These are phyloP conservation scores for Drosophila trichaetosa DNA, from an alignment of 2,888 invertebrate genomes.

Conservation along the genomic window DNA sequence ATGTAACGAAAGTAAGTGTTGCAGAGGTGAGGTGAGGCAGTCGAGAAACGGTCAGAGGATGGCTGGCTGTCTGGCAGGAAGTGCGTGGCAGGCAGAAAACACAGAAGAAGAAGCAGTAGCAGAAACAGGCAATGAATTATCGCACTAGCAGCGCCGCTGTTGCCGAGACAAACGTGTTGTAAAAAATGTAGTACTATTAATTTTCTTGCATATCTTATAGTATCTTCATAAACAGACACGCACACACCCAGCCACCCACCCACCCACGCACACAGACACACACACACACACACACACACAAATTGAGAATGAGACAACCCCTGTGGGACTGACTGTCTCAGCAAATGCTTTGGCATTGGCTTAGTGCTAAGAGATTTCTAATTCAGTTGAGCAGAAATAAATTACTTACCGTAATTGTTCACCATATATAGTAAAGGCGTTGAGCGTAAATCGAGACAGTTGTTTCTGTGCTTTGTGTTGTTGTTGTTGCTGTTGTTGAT, in stretches of 20 bases:
- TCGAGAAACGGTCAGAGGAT: slow-evolving; percentile 34
- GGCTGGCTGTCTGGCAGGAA: slow-evolving; percentile 61
- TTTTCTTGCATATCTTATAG: slow-evolving; percentile 80
- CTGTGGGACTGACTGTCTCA: slow-evolving; percentile 34
- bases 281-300: slow-evolving; percentile 10
- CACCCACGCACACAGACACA: slow-evolving; percentile 32
- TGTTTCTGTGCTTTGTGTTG: slow-evolving; percentile 34
- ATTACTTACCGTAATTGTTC: slow-evolving; percentile 80
- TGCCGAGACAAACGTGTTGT: slow-evolving; percentile 77
- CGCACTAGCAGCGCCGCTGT: slow-evolving; percentile 65
- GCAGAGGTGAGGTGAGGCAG: background rate
- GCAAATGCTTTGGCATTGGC: slow-evolving; percentile 67
- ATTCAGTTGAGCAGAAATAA: slow-evolving; percentile 81
- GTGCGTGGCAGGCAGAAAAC: slow-evolving; percentile 67
- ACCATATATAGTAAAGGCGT: slow-evolving; percentile 72
- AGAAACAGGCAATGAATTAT: slow-evolving; percentile 70
- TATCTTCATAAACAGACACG: slow-evolving; percentile 75
- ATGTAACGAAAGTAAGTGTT: slow-evolving; percentile 66
- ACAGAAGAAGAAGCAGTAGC: slow-evolving; percentile 26
- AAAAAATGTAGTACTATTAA: slow-evolving; percentile 80
- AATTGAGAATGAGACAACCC: slow-evolving; percentile 18
- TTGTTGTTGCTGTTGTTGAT: slow-evolving; percentile 18
- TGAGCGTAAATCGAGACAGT: slow-evolving; percentile 65
- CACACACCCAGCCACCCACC: slow-evolving; percentile 40
- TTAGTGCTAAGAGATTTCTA: slow-evolving; percentile 79